Conservation (phyloP, 1,140 invertebrate species). For the Stenopsyche tienmushanensis region DNA sequence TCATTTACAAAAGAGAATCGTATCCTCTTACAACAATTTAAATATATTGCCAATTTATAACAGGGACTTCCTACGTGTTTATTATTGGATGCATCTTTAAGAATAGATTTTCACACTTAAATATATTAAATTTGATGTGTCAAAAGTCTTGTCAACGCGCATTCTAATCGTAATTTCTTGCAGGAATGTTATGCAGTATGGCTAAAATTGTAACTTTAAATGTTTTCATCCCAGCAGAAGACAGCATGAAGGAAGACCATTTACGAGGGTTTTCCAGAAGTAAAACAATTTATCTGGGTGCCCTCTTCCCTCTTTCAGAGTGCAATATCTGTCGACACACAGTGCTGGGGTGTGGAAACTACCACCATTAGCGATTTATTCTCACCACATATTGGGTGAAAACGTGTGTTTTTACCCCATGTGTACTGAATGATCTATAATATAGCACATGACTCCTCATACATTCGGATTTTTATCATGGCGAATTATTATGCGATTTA, state of each 20-base stretch:
- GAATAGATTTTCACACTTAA: no score
- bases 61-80: no score
- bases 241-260: neutral
- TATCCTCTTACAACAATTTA: no score
- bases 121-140: no score
- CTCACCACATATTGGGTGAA: slow-evolving; percentile 10
- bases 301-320: neutral
- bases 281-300: slow-evolving; percentile 25
- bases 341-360: neutral
- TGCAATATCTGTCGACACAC: slow-evolving; percentile 27
- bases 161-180: no score
- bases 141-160: no score
- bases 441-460: neutral
- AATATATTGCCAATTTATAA: no score
- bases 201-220: neutral
- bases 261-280: slow-evolving; percentile 22
- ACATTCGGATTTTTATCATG: no score
- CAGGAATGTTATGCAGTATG: neutral
- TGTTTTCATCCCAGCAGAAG: neutral
- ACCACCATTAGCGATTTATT: slow-evolving; percentile 21
- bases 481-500: no score
- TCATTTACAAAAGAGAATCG: no score
- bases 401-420: neutral
- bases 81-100: no score
- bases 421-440: neutral